Conservation (phyloP, 1,140 invertebrate genomes). For the Drosophila ananassae region DNA sequence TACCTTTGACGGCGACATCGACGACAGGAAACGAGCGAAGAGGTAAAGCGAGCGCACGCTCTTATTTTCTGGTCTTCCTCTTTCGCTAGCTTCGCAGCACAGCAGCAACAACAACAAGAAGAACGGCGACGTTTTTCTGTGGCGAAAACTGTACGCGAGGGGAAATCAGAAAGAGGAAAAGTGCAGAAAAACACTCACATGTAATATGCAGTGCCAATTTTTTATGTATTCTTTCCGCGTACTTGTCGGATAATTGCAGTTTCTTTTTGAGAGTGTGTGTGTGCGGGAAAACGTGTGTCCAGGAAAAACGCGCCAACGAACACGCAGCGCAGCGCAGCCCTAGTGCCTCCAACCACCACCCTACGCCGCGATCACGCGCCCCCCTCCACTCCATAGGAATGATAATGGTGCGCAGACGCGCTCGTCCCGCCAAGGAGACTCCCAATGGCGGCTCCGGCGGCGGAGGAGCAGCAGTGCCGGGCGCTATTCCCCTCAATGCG, state of each 20-base stretch:
- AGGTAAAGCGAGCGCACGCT: slow-evolving; percentile 31
- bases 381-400: slow-evolving; percentile 18
- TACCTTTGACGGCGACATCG: slow-evolving; percentile 53
- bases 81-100: slow-evolving; percentile 50
- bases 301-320: slow-evolving; percentile 57
- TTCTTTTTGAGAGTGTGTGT: slow-evolving; percentile 38
- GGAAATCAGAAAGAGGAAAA: slow-evolving; percentile 12
- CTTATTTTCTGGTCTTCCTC: slow-evolving; percentile 48
- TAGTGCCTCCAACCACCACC: slow-evolving; percentile 14
- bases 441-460: slow-evolving; percentile 19
- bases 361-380: slow-evolving; percentile 40
- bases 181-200: slow-evolving; percentile 31
- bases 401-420: slow-evolving; percentile 75
- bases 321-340: slow-evolving; percentile 3
- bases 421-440: slow-evolving; percentile 63
- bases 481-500: slow-evolving; percentile 39
- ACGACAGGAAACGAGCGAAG: slow-evolving; percentile 7
- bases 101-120: slow-evolving; percentile 1
- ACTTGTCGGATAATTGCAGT: slow-evolving; percentile 66
- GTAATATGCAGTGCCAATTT: slow-evolving; percentile 38
- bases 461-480: slow-evolving; percentile 12
- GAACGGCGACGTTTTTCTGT: slow-evolving; percentile 66
- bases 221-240: slow-evolving; percentile 37
- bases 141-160: slow-evolving; percentile 73
- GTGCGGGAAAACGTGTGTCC: slow-evolving; percentile 35